phyloP scores from a whole-genome alignment of 2,797 vertebrate genomes.

The Sternotherus odoratus region DNA sequence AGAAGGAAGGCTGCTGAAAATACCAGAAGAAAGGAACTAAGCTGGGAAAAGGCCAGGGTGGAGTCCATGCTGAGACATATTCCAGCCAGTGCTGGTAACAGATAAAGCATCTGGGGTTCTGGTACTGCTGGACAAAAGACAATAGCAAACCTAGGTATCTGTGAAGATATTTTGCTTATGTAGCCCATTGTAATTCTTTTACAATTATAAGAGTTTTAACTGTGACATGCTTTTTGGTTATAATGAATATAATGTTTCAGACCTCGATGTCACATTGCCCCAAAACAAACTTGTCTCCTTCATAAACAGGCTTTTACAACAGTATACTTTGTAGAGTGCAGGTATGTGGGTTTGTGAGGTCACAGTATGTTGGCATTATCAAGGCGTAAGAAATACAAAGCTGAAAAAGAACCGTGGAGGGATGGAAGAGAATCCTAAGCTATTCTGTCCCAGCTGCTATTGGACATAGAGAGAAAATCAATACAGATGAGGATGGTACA shows the following conservation, averaged over 20 bases:
- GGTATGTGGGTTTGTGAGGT: accelerated
- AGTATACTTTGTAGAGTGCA: background rate
- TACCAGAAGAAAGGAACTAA: too few relatives aligned
- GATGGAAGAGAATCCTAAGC: background rate
- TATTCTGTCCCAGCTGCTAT: background rate
- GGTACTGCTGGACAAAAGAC: background rate
- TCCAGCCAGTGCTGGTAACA: background rate
- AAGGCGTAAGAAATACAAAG: background rate
- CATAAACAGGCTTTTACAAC: background rate
- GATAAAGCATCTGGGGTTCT: background rate
- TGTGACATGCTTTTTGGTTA: background rate
- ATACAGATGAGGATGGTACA: background rate
- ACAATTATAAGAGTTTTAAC: background rate
- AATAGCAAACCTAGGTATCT: background rate
- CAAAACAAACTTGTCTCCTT: background rate
- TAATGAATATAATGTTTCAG: background rate
- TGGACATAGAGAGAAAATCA: background rate
- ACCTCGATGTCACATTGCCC: background rate
- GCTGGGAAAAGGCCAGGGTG: too few relatives aligned
- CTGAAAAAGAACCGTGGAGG: background rate
- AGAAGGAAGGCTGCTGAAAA: too few relatives aligned
- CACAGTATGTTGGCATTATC: background rate
- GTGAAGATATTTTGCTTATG: background rate
- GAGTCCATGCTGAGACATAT: background rate
- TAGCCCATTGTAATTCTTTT: background rate